These are phyloP conservation scores for Marmota monax DNA, from an alignment of 2,113 vertebrate species.

Conservation along the genomic window DNA sequence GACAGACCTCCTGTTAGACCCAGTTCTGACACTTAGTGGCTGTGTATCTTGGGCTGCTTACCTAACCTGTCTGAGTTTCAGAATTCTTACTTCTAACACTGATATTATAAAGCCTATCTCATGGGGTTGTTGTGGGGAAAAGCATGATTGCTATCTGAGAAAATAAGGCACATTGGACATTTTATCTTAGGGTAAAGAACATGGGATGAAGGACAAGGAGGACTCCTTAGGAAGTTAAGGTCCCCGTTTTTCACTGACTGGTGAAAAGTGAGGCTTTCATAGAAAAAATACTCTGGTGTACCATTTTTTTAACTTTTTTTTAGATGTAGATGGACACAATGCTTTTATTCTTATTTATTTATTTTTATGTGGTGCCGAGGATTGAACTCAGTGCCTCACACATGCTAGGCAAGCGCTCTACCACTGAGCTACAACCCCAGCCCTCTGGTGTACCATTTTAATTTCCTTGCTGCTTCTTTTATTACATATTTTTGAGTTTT, in stretches of 20 bases:
- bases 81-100: not conserved
- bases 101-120: not conserved
- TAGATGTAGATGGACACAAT: no score
- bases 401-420: no score
- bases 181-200: not conserved
- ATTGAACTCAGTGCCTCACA: no score
- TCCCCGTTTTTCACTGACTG: not conserved
- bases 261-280: not conserved
- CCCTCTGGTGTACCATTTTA: not conserved
- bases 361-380: no score
- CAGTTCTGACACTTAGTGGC: not conserved
- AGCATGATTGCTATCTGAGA: not conserved
- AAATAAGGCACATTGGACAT: not conserved
- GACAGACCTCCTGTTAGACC: not conserved
- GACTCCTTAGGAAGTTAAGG: not conserved
- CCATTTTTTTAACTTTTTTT: no score
- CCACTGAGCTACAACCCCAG: no score
- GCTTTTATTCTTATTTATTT: no score
- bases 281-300: not conserved
- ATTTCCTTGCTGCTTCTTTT: slow-evolving; percentile 17
- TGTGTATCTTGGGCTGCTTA: not conserved
- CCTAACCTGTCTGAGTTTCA: not conserved
- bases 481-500: slow-evolving; percentile 27
- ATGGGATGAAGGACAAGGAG: not conserved
- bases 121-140: not conserved